Evolutionary conservation across 2,797 vertebrate species (phyloP).

Genomic region (Sphaeramia orbicularis): DNA sequence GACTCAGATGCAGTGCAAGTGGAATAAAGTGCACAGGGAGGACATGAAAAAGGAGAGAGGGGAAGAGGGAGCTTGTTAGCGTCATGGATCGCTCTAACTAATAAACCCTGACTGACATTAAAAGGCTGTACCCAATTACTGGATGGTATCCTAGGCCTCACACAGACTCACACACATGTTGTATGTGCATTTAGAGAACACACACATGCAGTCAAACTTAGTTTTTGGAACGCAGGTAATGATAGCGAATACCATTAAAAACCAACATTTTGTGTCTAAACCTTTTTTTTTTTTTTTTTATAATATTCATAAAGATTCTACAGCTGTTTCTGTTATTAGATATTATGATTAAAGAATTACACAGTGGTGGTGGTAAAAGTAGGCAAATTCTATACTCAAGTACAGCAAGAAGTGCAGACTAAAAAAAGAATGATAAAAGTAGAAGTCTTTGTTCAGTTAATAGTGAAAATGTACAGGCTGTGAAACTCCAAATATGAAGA

Average conservation of each 20-base stretch:
- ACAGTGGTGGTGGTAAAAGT: no score
- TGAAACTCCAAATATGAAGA: no score
- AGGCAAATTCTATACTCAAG: no score
- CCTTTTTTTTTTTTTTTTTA: no score
- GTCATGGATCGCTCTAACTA: constrained; percentile 52
- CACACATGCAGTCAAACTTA: constrained; percentile 1
- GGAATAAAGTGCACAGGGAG: constrained; percentile 42
- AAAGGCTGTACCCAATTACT: constrained; percentile 65
- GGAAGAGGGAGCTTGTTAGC: constrained; percentile 35
- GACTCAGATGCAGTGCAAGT: background rate
- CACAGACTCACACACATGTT: constrained; percentile 33
- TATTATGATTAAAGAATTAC: constrained; percentile 7
- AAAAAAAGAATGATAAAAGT: no score
- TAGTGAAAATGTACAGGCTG: no score
- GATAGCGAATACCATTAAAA: background rate
- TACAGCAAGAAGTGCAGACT: no score
- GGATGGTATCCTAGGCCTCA: constrained; percentile 53
- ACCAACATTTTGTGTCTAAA: constrained; percentile 7
- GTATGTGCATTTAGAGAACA: background rate
- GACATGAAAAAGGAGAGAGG: constrained; percentile 20
- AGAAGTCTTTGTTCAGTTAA: no score
- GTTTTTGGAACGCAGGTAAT: constrained; percentile 1
- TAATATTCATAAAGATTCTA: background rate
- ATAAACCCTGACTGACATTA: constrained; percentile 69
- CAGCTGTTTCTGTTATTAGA: constrained; percentile 10